Percentiles rank a stretch among this genome's conserved stretches.
Evolutionary conservation across 2,113 vertebrate species (phyloP).

Genomic region (western clawed frog (Xenopus tropicalis)): UCB_Xtro_10.0 CM004450.2:53838501-53839000

Average conservation of each 20-base stretch:
- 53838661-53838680: constrained; percentile 5
- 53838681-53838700: constrained; percentile 13
- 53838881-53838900: too few relatives aligned
- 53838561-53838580: constrained; percentile 48
- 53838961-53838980: too few relatives aligned
- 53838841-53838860: too few relatives aligned
- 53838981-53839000: too few relatives aligned
- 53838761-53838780: background rate
- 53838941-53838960: too few relatives aligned
- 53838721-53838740: constrained; percentile 2
- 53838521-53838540: constrained; percentile 47
- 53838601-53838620: constrained; percentile 39
- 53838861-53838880: too few relatives aligned
- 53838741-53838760: background rate
- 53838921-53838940: too few relatives aligned
- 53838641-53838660: constrained; percentile 45
- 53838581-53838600: constrained; percentile 25
- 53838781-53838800: too few relatives aligned
- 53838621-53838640: constrained; percentile 30
- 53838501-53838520: constrained; percentile 29
- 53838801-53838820: too few relatives aligned
- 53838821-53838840: too few relatives aligned
- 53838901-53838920: too few relatives aligned
- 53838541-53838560: constrained; percentile 39
- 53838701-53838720: constrained; percentile 14